A percentile compares a stretch with the other conserved stretches of the same genome.
Evolutionary conservation across 2,113 vertebrate genomes (phyloP).

Genomic region (Neolamprologus variostigma): DNA sequence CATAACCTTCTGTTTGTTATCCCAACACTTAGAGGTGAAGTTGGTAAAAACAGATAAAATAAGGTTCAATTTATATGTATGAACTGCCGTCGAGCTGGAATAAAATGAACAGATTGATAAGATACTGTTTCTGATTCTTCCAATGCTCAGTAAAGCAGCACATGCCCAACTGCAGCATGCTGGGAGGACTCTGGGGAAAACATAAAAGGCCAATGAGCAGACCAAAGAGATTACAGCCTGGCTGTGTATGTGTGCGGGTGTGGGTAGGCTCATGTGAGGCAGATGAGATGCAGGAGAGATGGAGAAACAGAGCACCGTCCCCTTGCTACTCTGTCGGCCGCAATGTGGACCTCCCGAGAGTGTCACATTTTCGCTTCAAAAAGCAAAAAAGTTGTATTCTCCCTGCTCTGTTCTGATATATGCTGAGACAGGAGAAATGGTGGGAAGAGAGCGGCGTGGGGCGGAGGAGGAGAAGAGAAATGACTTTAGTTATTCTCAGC

Average conservation of each 20-base stretch:
- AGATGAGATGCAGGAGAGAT: not conserved
- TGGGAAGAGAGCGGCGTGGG: not conserved
- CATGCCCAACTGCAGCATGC: not conserved
- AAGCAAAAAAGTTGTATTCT: not conserved
- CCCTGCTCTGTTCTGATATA: slow-evolving; percentile 4
- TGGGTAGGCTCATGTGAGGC: not conserved
- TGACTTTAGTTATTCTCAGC: slow-evolving; percentile 24
- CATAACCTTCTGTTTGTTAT: not conserved
- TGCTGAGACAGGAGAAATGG: slow-evolving; percentile 24
- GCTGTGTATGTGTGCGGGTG: not conserved
- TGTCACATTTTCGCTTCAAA: slow-evolving; percentile 6
- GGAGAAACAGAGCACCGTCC: not conserved
- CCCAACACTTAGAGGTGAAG: not conserved
- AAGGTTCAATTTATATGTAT: not conserved
- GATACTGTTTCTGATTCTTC: not conserved
- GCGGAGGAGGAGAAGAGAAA: not conserved
- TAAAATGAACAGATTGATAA: not conserved
- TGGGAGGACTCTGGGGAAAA: slow-evolving; percentile 17
- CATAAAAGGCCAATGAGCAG: slow-evolving; percentile 16
- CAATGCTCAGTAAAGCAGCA: not conserved
- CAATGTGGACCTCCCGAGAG: slow-evolving; percentile 6
- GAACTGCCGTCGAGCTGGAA: not conserved
- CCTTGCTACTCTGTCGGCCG: not conserved
- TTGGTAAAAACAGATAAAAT: not conserved
- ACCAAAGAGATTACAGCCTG: slow-evolving; percentile 24